A percentile compares a stretch with the other conserved stretches of the same genome.
phyloP scores from a whole-genome alignment of 2,888 invertebrate genomes.

The Conomelus anceps region DNA sequence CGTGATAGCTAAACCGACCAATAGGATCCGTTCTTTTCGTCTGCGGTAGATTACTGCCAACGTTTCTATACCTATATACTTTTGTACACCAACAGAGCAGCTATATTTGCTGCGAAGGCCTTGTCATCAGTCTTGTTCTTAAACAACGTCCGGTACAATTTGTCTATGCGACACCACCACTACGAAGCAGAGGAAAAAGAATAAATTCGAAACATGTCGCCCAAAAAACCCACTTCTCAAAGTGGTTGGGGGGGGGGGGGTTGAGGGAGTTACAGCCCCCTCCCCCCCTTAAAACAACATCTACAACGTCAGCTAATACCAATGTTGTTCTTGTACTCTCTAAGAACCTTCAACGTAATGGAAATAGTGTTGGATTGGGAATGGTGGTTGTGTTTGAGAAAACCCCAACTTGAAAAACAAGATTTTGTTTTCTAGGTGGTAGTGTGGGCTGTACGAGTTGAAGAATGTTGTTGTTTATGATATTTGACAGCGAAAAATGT shows the following conservation, averaged over 20 bases:
- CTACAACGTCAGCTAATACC: neutral
- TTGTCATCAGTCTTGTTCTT: neutral
- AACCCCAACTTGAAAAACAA: neutral
- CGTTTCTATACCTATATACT: neutral
- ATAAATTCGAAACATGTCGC: neutral
- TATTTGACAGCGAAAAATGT: neutral
- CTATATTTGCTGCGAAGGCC: too few species aligned
- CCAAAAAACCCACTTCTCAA: neutral
- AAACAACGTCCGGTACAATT: neutral
- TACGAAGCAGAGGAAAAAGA: too few species aligned
- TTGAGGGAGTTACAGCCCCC: neutral
- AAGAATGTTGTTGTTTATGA: neutral
- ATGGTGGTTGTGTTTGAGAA: neutral
- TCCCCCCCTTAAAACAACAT: neutral
- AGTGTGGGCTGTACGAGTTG: neutral
- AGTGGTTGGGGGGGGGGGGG: neutral
- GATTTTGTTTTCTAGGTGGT: neutral
- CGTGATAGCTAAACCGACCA: neutral
- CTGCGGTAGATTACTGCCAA: neutral
- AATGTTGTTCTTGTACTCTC: too few species aligned
- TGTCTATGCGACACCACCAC: neutral
- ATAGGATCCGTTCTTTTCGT: neutral
- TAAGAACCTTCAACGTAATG: neutral
- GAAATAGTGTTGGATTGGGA: neutral
- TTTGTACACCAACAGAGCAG: neutral